Evolutionary conservation across 2,113 vertebrate species (phyloP), one percentile per base, ranked within the genome.

Genomic region (Castor canadensis): DNA sequence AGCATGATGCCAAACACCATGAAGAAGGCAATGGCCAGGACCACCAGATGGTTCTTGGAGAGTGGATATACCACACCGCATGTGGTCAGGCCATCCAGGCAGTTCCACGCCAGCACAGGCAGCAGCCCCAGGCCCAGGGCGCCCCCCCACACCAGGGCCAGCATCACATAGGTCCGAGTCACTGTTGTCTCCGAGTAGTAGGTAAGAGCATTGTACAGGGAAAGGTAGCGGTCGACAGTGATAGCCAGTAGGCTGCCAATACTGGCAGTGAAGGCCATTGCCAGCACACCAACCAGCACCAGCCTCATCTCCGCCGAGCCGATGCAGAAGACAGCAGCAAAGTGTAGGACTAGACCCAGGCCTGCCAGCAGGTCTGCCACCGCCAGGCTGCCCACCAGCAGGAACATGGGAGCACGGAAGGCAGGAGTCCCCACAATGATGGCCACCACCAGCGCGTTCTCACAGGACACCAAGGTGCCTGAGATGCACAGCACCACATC

Each of bases 181-280:
- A 99, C 99, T 0, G 99, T 99, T 76, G 98, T 98, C 80, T 99
- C 97, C 0, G 99, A 99, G 89, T 99, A 99, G 91, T 99, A 99
- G 85, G 99, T 99, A 93, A 99, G 98, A 35, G 99, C 99, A 0
- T 99, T 99, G 98, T 99, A 99, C 87, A 99, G 97, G 20, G 99
- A 99, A 96, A 99, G 98, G 98, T 99, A 99, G 26, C 99, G 98
- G 98, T 99, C 99, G 5, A 99, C 97, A 9, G 99, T 99, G 87
- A 99, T 99, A 94, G 99, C 98, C 98, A 99, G 97, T 89, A 99
- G 98, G 98, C 99, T 99, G 98, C 99, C 98, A 6, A 99, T 98
- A 0, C 99, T 99, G 96, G 99, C 99, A 0, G 98, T 99, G 94
- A 99, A 99, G 15, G 99, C 99, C 77, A 98, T 98, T 35, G 99